Evolutionary conservation across 2,888 invertebrate species (phyloP), one percentile per base, ranked within the genome.

Genomic region (Drosophila infuscata): DNA sequence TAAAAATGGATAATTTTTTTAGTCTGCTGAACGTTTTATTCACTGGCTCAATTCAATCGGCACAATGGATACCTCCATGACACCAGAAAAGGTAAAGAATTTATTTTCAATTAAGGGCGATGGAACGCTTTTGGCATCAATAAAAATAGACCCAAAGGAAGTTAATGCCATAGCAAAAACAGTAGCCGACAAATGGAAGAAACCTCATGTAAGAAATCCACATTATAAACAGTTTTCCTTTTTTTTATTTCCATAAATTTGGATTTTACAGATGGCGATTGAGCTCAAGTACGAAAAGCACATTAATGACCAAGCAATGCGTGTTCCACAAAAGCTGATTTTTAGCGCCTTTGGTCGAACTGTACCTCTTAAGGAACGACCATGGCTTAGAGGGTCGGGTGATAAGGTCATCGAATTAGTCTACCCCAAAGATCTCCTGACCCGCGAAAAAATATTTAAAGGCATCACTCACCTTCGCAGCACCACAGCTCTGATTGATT

Each of bases 381-480:
- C 90, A 3, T 91, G 91, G 90, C 38, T 83, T 8, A 91, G 90
- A 15, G 64, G 85, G 0, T 79, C 88, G 2, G 74, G 75, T 6
- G 91, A 91, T 60, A 81, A 77, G 1, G 76, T 79, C n/a, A 91
- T 92, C n/a, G 84, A 89, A 36, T 91, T 92, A 7, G 87, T 91
- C 4, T 93, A 91, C 58, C 93, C 93, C 0, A 84, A 88, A 6
- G 92, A 93, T 46, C 62, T 93, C 9, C 79, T 91, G 1, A 89
- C 92, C 3, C 87, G 91, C 3, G 87, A 92, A 57, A 90, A 90
- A 68, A 82, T 93, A 12, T 93, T 93, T 60, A 91, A 92, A 35
- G 93, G 93, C 59, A 93, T 93, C 20, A 86, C 90, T 0, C 93
- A 93, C 79, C 82, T 93, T 53, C 90, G 92, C 35, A 92, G 93